Percentiles rank a stretch among this genome's conserved stretches.
These are phyloP conservation scores for Periplaneta americana DNA, from an alignment of 1,140 invertebrate genomes.

Conservation along the genomic window DNA sequence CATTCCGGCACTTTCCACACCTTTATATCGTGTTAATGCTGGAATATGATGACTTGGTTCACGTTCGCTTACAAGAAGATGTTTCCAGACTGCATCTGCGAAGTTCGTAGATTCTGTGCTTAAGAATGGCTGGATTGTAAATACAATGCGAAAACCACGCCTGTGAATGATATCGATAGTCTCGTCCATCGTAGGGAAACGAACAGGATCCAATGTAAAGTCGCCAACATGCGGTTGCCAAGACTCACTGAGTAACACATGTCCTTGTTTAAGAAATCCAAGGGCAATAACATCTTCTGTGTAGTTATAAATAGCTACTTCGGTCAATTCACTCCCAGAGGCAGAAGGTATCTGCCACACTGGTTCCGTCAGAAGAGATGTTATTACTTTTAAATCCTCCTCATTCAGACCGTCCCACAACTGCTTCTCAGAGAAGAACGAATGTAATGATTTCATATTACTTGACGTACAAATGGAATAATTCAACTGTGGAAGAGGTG, in stretches of 20 bases:
- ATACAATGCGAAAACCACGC: slow-evolving; percentile 76
- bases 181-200: slow-evolving; percentile 69
- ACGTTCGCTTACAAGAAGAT: slow-evolving; percentile 63
- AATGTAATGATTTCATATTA: slow-evolving; percentile 71
- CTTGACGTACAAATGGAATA: slow-evolving; percentile 79
- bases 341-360: slow-evolving; percentile 74
- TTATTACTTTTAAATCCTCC: slow-evolving; percentile 63
- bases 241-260: slow-evolving; percentile 76
- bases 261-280: slow-evolving; percentile 68
- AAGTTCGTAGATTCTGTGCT: slow-evolving; percentile 79
- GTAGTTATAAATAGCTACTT: slow-evolving; percentile 68
- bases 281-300: slow-evolving; percentile 73
- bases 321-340: slow-evolving; percentile 53
- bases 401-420: slow-evolving; percentile 76
- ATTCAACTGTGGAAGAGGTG: slow-evolving; percentile 59
- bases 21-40: slow-evolving; percentile 69
- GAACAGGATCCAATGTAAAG: slow-evolving; percentile 58
- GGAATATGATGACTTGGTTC: slow-evolving; percentile 66
- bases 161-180: slow-evolving; percentile 76
- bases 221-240: slow-evolving; percentile 81
- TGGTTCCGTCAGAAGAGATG: slow-evolving; percentile 71
- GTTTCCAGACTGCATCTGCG: slow-evolving; percentile 63
- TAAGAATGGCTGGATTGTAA: slow-evolving; percentile 81
- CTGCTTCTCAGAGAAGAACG: slow-evolving; percentile 62
- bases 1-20: slow-evolving; percentile 68